A percentile compares a stretch with the other conserved stretches of the same genome.
Evolutionary conservation across 2,888 invertebrate species (phyloP).

Genomic region (Shargacucullia verbasci): DNA sequence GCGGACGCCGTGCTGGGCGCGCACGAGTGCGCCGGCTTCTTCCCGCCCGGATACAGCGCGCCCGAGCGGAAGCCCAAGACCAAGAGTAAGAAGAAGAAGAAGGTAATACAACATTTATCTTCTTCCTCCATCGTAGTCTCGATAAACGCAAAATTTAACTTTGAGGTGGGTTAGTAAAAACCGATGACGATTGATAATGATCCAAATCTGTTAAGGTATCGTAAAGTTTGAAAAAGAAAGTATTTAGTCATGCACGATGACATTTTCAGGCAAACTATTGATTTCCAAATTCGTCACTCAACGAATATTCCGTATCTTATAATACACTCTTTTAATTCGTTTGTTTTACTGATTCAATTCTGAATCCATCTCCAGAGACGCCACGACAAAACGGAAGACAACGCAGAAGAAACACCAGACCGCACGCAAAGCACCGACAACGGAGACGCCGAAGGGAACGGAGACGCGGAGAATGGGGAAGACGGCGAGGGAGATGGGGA

Average conservation of each 20-base stretch:
- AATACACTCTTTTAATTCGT: too few species aligned
- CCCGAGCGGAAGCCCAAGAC: conserved; percentile 81
- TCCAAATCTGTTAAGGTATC: too few species aligned
- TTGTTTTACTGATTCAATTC: too few species aligned
- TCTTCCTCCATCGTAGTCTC: too few species aligned
- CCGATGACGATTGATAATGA: too few species aligned
- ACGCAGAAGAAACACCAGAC: conserved; percentile 62
- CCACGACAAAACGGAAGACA: conserved; percentile 75
- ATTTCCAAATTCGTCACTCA: too few species aligned
- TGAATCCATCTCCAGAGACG: conserved; percentile 73
- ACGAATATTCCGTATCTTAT: too few species aligned
- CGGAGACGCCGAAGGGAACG: conserved; percentile 59
- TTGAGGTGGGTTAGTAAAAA: too few species aligned
- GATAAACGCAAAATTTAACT: too few species aligned
- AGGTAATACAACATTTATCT: conserved; percentile 67
- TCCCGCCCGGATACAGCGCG: conserved; percentile 91
- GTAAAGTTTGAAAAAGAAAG: not conserved
- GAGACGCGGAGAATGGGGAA: conserved; percentile 62
- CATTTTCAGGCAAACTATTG: too few species aligned
- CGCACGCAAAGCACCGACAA: conserved; percentile 64
- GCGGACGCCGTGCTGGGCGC: conserved; percentile 90
- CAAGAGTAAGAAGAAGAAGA: conserved; percentile 88
- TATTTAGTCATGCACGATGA: too few species aligned
- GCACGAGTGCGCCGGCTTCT: conserved; percentile 91
- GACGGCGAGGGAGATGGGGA: conserved; percentile 69